phyloP scores from a whole-genome alignment of 2,888 invertebrate species.

The Gibbula magus region DNA sequence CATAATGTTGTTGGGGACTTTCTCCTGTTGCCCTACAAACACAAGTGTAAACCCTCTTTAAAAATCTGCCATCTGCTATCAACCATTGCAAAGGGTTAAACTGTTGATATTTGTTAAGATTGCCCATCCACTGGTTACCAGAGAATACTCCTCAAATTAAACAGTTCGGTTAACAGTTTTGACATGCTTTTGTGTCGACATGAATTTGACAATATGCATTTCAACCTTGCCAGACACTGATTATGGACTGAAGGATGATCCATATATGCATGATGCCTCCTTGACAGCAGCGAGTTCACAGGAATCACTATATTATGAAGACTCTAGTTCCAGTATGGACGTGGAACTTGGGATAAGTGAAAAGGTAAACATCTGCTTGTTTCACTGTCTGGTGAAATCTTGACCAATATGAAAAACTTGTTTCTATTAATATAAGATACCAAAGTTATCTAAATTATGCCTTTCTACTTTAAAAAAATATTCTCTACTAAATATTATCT shows the following conservation, averaged over 20 bases:
- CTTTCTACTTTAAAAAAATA: too few relatives aligned
- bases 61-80: too few relatives aligned
- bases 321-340: constrained; percentile 74
- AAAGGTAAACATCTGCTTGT: constrained; percentile 60
- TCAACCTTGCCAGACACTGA: constrained; percentile 34
- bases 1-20: too few relatives aligned
- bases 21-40: too few relatives aligned
- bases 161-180: not conserved
- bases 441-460: too few relatives aligned
- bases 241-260: constrained; percentile 50
- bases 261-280: constrained; percentile 42
- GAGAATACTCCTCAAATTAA: not conserved
- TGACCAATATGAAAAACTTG: too few relatives aligned
- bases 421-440: too few relatives aligned
- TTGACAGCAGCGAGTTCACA: constrained; percentile 75
- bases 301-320: constrained; percentile 70
- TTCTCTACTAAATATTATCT: not conserved
- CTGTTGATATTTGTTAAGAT: too few relatives aligned
- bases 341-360: constrained; percentile 68
- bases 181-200: not conserved
- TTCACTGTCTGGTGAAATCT: too few relatives aligned
- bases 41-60: too few relatives aligned
- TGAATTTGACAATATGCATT: not conserved
- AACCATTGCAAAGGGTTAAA: too few relatives aligned
- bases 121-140: too few relatives aligned